Conservation (phyloP, 2,888 invertebrate genomes). For the Leptopilina syphax region DNA sequence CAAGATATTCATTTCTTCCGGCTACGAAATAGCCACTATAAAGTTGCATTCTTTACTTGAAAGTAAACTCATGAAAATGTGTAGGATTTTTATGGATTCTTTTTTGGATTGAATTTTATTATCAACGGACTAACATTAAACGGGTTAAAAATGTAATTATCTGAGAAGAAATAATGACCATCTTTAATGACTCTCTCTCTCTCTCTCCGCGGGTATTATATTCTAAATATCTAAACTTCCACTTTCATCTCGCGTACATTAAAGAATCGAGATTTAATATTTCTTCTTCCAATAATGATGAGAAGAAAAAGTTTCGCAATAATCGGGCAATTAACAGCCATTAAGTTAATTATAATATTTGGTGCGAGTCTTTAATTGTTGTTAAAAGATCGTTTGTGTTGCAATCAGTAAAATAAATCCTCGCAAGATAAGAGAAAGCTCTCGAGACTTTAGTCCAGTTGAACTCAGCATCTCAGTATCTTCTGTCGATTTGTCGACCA, state of each 20-base stretch:
- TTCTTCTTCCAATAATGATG: background rate
- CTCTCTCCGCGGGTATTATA: background rate
- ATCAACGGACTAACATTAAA: background rate
- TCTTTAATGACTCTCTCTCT: background rate
- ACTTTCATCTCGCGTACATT: background rate
- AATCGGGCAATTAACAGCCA: constrained; percentile 2
- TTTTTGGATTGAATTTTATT: background rate
- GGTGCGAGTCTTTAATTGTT: constrained; percentile 16
- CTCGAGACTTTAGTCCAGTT: background rate
- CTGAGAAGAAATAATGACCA: constrained; percentile 8
- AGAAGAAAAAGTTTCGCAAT: background rate
- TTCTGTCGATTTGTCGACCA: constrained; percentile 62
- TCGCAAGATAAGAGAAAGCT: constrained; percentile 28
- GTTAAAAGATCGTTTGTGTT: constrained; percentile 25
- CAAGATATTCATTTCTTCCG: constrained; percentile 26
- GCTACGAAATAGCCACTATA: constrained; percentile 16
- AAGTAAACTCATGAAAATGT: background rate
- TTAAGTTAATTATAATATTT: constrained; percentile 8
- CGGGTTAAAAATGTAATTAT: constrained; percentile 15
- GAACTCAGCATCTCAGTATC: constrained; percentile 11
- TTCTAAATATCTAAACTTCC: constrained; percentile 3
- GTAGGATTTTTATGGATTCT: background rate
- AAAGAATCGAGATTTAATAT: background rate
- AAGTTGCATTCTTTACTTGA: background rate
- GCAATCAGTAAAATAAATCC: constrained; percentile 24